A percentile compares a stretch with the other conserved stretches of the same genome.
These are phyloP conservation scores for Nebria ingens DNA, from an alignment of 1,140 invertebrate species.

Conservation along the genomic window DNA sequence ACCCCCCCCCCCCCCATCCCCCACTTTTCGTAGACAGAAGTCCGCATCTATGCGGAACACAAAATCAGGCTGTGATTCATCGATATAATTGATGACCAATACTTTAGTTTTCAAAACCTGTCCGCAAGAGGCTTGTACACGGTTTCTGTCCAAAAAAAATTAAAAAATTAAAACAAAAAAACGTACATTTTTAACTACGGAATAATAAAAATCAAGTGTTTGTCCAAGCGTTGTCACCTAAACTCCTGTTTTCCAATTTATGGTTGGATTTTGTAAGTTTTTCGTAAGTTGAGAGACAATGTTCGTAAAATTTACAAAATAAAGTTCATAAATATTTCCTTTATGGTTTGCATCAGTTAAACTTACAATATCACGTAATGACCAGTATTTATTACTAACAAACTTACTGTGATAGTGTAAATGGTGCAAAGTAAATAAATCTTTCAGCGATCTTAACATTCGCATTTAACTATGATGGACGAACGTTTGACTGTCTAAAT, in stretches of 20 bases:
- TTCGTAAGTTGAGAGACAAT: too few relatives aligned
- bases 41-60: conserved; percentile 24
- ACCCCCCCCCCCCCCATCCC: conserved; percentile 15
- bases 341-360: too few relatives aligned
- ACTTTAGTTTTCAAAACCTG: conserved; percentile 25
- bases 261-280: too few relatives aligned
- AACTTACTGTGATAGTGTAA: too few relatives aligned
- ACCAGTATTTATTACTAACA: too few relatives aligned
- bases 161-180: conserved; percentile 22
- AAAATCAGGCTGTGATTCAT: conserved; percentile 38
- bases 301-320: too few relatives aligned
- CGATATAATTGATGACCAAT: conserved; percentile 31
- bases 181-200: too few relatives aligned
- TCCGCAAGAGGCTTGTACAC: conserved; percentile 7
- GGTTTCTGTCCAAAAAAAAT: not conserved
- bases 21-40: not conserved
- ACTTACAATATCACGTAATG: too few relatives aligned
- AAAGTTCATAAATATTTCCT: too few relatives aligned
- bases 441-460: not conserved
- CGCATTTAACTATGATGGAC: too few relatives aligned
- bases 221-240: not conserved
- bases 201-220: conserved; percentile 4
- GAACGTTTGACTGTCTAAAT: conserved; percentile 14
- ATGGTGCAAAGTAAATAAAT: not conserved
- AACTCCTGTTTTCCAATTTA: too few relatives aligned